These are phyloP conservation scores for Micromesistius poutassou DNA, from an alignment of 2,797 vertebrate genomes.

Conservation along the genomic window DNA sequence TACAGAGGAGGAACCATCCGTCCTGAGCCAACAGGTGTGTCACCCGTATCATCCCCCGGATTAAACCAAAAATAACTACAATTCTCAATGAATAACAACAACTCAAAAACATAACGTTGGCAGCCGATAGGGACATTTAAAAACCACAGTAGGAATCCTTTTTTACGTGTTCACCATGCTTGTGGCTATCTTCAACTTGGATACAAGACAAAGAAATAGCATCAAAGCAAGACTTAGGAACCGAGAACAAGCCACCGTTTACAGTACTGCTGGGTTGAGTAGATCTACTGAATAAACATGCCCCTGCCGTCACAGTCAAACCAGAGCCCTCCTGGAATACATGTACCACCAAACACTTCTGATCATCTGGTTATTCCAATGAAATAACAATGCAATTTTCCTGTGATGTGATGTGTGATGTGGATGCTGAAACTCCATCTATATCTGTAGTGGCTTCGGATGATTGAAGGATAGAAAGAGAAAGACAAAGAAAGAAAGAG, in stretches of 20 bases:
- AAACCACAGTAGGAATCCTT: conserved; percentile 48
- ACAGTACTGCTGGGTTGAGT: conserved; percentile 14
- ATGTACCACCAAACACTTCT: neutral
- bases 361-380: neutral
- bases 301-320: neutral
- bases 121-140: conserved; percentile 34
- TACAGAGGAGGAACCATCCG: conserved; percentile 55
- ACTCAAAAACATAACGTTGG: conserved; percentile 15
- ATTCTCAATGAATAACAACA: conserved; percentile 9
- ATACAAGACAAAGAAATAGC: conserved; percentile 39
- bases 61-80: conserved; percentile 19
- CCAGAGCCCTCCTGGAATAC: neutral
- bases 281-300: neutral
- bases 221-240: conserved; percentile 34
- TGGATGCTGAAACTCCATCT: neutral
- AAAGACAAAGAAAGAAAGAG: conserved; percentile 28
- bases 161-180: conserved; percentile 44
- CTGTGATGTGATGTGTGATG: neutral
- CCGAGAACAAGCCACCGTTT: conserved; percentile 43
- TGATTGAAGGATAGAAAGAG: conserved; percentile 20
- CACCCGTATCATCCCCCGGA: conserved; percentile 28
- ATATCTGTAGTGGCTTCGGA: conserved; percentile 14
- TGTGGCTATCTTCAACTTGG: conserved; percentile 43
- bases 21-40: conserved; percentile 2
- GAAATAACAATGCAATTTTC: neutral